A percentile compares a stretch with the other conserved stretches of the same genome.
Evolutionary conservation across 2,797 vertebrate genomes (phyloP).

Genomic region (Melanotaenia pygmaea): DNA sequence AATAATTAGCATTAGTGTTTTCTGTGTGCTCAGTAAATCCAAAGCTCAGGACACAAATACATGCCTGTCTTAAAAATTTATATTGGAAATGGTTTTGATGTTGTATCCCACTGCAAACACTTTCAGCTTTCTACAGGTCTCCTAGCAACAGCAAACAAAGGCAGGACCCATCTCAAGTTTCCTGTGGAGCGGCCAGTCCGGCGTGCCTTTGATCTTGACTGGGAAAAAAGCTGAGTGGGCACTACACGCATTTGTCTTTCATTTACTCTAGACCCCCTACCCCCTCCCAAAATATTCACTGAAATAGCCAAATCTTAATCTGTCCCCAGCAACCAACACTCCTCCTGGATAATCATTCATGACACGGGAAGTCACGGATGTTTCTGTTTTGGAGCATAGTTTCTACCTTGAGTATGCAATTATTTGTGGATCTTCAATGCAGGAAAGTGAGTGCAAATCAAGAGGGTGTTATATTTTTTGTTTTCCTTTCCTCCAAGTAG

Average conservation of each 20-base stretch:
- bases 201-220: constrained; percentile 84
- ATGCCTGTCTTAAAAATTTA: constrained; percentile 84
- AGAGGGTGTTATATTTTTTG: constrained; percentile 45
- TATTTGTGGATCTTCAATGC: constrained; percentile 36
- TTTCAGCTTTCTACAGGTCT: constrained; percentile 84
- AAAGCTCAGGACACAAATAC: constrained; percentile 75
- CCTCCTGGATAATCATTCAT: constrained; percentile 75
- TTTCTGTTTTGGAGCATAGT: constrained; percentile 58
- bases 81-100: constrained; percentile 88
- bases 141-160: constrained; percentile 91
- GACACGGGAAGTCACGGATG: constrained; percentile 67
- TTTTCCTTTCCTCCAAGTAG: constrained; percentile 45
- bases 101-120: constrained; percentile 86
- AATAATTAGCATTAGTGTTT: constrained; percentile 74
- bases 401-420: constrained; percentile 40
- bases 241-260: constrained; percentile 87
- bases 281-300: constrained; percentile 74
- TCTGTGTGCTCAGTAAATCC: constrained; percentile 72
- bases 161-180: constrained; percentile 88
- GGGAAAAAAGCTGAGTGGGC: constrained; percentile 85
- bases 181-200: constrained; percentile 82
- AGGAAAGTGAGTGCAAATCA: constrained; percentile 23
- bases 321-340: constrained; percentile 75
- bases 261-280: constrained; percentile 77
- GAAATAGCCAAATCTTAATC: constrained; percentile 86